Evolutionary conservation across 2,797 vertebrate species (phyloP).

Genomic region (Darevskia mixta): DNA sequence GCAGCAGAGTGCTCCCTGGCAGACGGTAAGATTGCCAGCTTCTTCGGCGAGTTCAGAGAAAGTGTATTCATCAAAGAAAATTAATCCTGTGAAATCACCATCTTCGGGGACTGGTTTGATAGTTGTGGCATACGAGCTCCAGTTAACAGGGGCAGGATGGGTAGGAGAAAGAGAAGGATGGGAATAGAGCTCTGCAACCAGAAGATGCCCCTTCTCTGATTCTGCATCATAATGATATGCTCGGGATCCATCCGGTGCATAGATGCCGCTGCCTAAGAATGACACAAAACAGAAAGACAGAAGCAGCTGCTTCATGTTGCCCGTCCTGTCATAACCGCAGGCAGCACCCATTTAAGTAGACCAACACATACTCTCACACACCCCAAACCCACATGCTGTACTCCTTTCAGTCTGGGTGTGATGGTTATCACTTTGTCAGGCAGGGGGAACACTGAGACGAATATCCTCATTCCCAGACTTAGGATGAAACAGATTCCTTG

Average conservation of each 20-base stretch:
- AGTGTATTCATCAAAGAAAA: slow-evolving; percentile 75
- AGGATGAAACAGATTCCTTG: not conserved
- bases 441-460: not conserved
- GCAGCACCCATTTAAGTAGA: not conserved
- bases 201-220: slow-evolving; percentile 70
- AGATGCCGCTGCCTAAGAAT: slow-evolving; percentile 77
- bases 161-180: slow-evolving; percentile 56
- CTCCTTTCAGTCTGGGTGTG: not conserved
- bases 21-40: slow-evolving; percentile 65
- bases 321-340: not conserved
- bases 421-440: not conserved
- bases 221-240: slow-evolving; percentile 75
- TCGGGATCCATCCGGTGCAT: slow-evolving; percentile 61
- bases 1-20: slow-evolving; percentile 79
- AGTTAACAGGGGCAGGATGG: slow-evolving; percentile 42
- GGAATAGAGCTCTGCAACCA: slow-evolving; percentile 71
- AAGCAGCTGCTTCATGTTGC: not conserved
- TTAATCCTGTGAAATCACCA: slow-evolving; percentile 56
- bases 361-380: not conserved
- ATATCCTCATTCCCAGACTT: not conserved
- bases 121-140: slow-evolving; percentile 67
- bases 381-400: not conserved
- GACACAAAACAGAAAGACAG: slow-evolving; percentile 9
- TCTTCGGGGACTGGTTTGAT: slow-evolving; percentile 11
- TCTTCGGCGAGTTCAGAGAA: slow-evolving; percentile 67